Evolutionary conservation across 2,888 invertebrate genomes (phyloP), one percentile per base, ranked within the genome.

Genomic region (Cabera pusaria): DNA sequence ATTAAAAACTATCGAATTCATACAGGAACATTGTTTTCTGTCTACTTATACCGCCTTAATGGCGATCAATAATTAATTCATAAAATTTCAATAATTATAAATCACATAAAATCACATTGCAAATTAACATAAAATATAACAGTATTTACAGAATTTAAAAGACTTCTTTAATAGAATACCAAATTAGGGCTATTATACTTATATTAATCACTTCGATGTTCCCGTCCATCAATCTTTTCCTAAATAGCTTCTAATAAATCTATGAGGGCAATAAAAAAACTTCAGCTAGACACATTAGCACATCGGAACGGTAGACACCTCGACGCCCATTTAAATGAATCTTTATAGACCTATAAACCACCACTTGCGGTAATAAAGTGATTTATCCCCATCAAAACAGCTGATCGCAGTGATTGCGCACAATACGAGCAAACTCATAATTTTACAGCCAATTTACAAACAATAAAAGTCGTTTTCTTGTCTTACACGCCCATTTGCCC

Each of bases 401-500:
- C 83, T 87, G 86, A 87, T 83, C 72, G 71, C 64, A 53, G 72
- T 82, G 83, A 87, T 86, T 85, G 77, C 81, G 71, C 67, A 78
- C 79, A 87, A 86, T 85, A 80, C 82, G 85, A 80, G 71, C 73
- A 64, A 80, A 72, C 78, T 87, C 85, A 87, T 90, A 87, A 90
- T 86, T 90, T 89, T 89, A 90, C 88, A 85, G 83, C 83, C 90
- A 90, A 89, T 90, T 89, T 88, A 86, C 87, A 88, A 89, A 89
- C 90, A 90, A 89, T 90, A 90, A 90, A 90, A 88, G 84, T 83
- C 81, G 74, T 72, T 78, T 78, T 80, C 81, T 84, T 80, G 81
- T 85, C 81, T 83, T 82, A 81, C 79, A 78, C 80, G 79, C 81
- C 76, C 79, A 78, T 80, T 80, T 80, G 66, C 85, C 85, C 82